Percentiles rank a stretch among this genome's conserved stretches.
phyloP scores from a whole-genome alignment of 30 jellyfish, hydroid and myxozoan species.

The Chironex yamaguchii region DNA sequence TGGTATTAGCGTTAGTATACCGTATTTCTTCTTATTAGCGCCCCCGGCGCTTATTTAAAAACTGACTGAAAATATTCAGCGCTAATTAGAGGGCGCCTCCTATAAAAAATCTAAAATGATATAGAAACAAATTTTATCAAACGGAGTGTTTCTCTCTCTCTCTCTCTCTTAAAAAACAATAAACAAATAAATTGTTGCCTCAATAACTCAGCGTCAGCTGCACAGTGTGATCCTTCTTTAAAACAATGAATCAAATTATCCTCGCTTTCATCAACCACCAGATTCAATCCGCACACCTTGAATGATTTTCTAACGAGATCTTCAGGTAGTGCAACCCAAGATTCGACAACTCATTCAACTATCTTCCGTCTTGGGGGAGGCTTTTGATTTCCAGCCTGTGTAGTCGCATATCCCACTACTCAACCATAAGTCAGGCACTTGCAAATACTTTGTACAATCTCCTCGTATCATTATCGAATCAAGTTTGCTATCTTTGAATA shows the following conservation, averaged over 20 bases:
- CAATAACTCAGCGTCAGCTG: too few species aligned
- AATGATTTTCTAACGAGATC: neutral
- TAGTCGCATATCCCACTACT: too few species aligned
- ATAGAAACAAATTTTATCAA: too few species aligned
- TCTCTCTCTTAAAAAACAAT: too few species aligned
- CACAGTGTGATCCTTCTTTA: neutral
- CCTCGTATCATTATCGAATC: neutral
- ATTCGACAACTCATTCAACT: neutral
- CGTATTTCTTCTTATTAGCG: neutral
- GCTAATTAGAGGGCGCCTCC: neutral
- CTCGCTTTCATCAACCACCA: neutral
- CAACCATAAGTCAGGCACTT: neutral
- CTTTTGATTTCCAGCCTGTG: neutral
- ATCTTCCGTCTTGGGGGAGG: neutral
- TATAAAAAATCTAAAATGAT: too few species aligned
- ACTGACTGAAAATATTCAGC: neutral
- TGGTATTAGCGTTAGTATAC: too few species aligned
- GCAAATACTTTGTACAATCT: neutral
- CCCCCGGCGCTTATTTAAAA: neutral
- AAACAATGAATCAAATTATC: neutral
- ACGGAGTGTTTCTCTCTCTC: too few species aligned
- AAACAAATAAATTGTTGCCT: too few species aligned
- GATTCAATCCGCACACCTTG: neutral
- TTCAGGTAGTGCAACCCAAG: too few species aligned
- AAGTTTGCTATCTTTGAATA: neutral